Percentiles rank a stretch among this genome's conserved stretches.
Conservation (phyloP, 2,797 vertebrate genomes). For the Heteromormyrus szaboi region DNA sequence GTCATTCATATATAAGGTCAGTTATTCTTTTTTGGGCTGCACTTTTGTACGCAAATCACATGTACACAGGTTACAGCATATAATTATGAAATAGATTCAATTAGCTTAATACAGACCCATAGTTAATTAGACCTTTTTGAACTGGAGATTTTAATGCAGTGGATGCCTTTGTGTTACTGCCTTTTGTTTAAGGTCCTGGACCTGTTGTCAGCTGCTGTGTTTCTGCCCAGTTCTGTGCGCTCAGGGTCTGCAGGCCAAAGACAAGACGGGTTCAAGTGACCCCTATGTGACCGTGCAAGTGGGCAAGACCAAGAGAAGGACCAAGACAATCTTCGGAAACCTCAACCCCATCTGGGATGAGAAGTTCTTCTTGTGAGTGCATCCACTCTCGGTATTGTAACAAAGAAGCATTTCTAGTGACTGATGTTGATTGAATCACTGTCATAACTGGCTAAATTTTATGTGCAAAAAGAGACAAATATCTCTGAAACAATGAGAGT, state of each 20-base stretch:
- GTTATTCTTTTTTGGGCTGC: slow-evolving; percentile 47
- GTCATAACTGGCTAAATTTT: neutral
- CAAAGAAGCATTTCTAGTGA: neutral
- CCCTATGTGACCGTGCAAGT: slow-evolving; percentile 97
- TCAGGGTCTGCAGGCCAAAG: slow-evolving; percentile 94
- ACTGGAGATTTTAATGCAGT: neutral
- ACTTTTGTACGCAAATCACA: neutral
- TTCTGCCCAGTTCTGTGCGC: slow-evolving; percentile 81
- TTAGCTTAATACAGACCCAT: neutral
- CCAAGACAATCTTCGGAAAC: slow-evolving; percentile 96
- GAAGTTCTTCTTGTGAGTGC: slow-evolving; percentile 95
- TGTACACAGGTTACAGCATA: neutral
- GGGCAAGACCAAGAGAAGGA: slow-evolving; percentile 91
- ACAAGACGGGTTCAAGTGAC: slow-evolving; percentile 96
- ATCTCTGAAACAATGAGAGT: neutral
- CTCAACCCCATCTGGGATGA: slow-evolving; percentile 96
- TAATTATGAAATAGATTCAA: neutral
- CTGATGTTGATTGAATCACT: neutral
- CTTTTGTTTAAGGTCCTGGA: neutral
- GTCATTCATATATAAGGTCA: slow-evolving; percentile 66
- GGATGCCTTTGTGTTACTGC: neutral
- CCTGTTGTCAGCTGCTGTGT: slow-evolving; percentile 17
- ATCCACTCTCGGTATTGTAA: neutral
- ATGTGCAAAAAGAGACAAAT: neutral
- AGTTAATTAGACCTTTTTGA: neutral